Base-by-base conservation (phyloP, 2,888 invertebrate species). In the Erpobdella octoculata region DNA sequence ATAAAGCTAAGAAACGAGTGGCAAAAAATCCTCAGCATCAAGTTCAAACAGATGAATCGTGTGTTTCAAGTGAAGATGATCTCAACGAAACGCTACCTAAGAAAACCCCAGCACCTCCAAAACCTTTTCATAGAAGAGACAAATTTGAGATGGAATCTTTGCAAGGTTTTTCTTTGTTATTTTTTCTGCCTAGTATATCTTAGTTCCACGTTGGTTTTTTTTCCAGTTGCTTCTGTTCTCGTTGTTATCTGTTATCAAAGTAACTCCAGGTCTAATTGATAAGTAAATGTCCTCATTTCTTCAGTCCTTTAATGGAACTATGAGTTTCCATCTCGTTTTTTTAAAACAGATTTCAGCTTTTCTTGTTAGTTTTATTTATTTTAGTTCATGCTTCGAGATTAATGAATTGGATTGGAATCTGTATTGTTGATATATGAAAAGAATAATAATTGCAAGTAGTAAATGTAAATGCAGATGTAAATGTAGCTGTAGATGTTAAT, bases 41-140 rank as follows among this genome's bases (percentile, higher is more conserved):
- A 31, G 41, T 71, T 33, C 69, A 73, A 37, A 72, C 72, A 18
- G 73, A 75, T 28, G 76, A 73, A 48, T 74, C 73, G 1, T 76
- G 75, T 53, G 72, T 73, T n/a, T 76, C 76, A 5, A 76, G 76
- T 59, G 76, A 76, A 61, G 76, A 76, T 28, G 76, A 76, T 62
- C 33, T 62, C 28, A 61, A 71, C 18, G 72, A 75, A 21, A 37
- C 65, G 35, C 35, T 68, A 18, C 72, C 70, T 1, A 72, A 67
- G 53, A 72, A 72, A 59, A 65, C 64, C 9, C 36, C 41, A 5
- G 61, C 71, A 37, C 41, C 69, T 28, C 71, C 67, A 18, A 38
- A 64, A 58, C 36, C 71, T 8, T n/a, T 33, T 35, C 71, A 58
- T 35, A 65, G 48, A 65, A 73, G 70, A 41, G 73, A 73, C 59